A percentile compares a stretch with the other conserved stretches of the same genome.
Evolutionary conservation across 2,797 vertebrate genomes (phyloP).

Genomic region (Chelonia mydas): DNA sequence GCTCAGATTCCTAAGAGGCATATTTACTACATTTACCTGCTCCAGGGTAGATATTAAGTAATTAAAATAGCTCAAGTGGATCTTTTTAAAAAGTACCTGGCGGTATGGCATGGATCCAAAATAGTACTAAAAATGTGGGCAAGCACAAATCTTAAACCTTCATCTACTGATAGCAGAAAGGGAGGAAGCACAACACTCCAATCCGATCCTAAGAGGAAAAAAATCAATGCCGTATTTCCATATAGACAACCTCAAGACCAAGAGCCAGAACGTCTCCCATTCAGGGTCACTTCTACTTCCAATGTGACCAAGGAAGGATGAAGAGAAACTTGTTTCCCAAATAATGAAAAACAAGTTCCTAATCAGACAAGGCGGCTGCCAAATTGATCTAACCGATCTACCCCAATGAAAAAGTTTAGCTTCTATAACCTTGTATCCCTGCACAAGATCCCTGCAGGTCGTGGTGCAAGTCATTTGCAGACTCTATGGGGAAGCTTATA

Average conservation of each 20-base stretch:
- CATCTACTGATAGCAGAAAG: background rate
- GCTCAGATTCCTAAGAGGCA: background rate
- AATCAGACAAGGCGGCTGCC: background rate
- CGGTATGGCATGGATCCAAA: background rate
- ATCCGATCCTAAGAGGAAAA: background rate
- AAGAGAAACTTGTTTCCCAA: background rate
- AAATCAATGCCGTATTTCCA: background rate
- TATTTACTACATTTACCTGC: background rate
- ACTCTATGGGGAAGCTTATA: background rate
- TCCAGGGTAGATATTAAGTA: background rate
- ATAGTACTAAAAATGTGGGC: background rate
- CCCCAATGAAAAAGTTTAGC: background rate
- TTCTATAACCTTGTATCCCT: background rate
- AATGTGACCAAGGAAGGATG: background rate
- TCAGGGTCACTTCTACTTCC: rapidly evolving
- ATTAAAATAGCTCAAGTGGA: background rate
- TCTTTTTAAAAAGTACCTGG: background rate
- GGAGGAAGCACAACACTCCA: background rate
- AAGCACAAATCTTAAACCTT: background rate
- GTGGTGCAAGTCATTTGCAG: background rate
- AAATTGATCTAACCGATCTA: background rate
- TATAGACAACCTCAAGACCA: background rate
- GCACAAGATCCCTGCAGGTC: background rate
- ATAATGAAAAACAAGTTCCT: conserved; percentile 17
- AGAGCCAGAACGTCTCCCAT: background rate